Evolutionary conservation across 1,140 invertebrate species (phyloP), one percentile per base, ranked within the genome.

Genomic region (Popillia japonica): DNA sequence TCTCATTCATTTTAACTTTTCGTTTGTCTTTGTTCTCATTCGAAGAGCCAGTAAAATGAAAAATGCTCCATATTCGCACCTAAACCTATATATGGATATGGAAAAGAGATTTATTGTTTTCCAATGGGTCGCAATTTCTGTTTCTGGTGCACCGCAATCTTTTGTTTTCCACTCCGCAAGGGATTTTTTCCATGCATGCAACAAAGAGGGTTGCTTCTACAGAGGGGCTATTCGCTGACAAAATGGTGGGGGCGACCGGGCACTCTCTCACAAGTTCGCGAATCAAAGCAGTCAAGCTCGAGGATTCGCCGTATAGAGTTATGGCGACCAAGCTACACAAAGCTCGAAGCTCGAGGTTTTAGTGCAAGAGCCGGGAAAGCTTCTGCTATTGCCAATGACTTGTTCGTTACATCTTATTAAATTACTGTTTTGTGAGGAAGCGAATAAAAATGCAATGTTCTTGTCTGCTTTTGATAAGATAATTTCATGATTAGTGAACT

Each of bases 241-340:
- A 68, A 27, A 27, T 68, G 61, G 61, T 68, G 61, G 61, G 61
- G 61, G 61, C 20, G 11, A 68, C 61, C 22, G 61, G 61, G 61
- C 20, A 68, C 10, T 68, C 61, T 68, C 61, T 22, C 61, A 20
- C 61, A 20, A 68, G 61, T 68, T 68, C 61, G 61, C 61, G 61
- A 68, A 68, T 68, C 61, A 68, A 68, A 68, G 61, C 61, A 68
- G 61, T 68, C 61, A 68, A 68, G 61, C 61, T 68, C 61, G 61
- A 68, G 61, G 23, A 68, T 68, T 68, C 27, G 61, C 14, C 61
- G 61, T 68, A 68, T 8, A 34, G 4, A 34, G 23, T 68, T 68
- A 68, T 22, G 61, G 22, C 61, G 61, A 68, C 17, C 27, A 34
- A 68, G 17, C 17, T 68, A 68, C 22, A 23, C 4, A 68, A 68